phyloP scores from a whole-genome alignment of 2,888 invertebrate genomes.

The Saturnia japonica region DNA sequence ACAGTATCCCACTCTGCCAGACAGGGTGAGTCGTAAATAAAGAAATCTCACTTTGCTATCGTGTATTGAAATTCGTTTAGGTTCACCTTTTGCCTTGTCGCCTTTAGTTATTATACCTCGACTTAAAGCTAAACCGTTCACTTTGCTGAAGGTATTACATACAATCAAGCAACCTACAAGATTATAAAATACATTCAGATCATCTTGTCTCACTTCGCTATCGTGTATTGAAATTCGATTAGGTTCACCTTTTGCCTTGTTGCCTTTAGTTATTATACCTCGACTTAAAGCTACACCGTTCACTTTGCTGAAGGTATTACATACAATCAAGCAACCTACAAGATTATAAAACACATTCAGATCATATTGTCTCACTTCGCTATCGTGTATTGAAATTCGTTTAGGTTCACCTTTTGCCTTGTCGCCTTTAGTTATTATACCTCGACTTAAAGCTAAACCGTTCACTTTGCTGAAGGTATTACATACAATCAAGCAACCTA shows the following conservation, averaged over 20 bases:
- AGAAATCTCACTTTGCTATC: conserved; percentile 33
- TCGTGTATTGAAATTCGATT: conserved; percentile 14
- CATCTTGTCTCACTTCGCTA: conserved; percentile 31
- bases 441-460: background rate
- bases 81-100: background rate
- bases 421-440: background rate
- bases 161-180: no score
- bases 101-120: background rate
- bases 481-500: no score
- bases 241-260: background rate
- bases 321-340: no score
- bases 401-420: background rate
- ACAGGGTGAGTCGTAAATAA: conserved; percentile 35
- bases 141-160: background rate
- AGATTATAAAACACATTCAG: no score
- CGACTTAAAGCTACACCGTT: background rate
- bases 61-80: conserved; percentile 12
- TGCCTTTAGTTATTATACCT: background rate
- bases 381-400: conserved; percentile 14
- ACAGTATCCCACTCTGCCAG: conserved; percentile 22
- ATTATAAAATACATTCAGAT: no score
- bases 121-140: background rate
- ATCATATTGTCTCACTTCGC: conserved; percentile 33
- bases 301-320: background rate
- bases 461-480: background rate